Evolutionary conservation across 2,113 vertebrate species (phyloP).

Genomic region (Cebidichthys violaceus): DNA sequence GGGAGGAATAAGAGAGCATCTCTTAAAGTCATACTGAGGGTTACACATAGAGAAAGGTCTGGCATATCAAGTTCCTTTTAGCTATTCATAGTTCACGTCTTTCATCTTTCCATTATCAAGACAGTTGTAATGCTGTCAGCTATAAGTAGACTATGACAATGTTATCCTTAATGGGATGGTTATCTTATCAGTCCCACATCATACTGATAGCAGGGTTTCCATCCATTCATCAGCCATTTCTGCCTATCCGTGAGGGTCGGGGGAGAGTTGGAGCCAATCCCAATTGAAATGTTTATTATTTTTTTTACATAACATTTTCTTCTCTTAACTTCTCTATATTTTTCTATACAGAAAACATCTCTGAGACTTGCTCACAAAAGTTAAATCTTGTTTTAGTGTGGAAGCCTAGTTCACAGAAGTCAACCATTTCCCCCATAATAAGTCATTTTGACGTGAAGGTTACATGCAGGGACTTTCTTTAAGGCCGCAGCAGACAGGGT

Average conservation of each 20-base stretch:
- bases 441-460: conserved; percentile 12
- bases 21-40: conserved; percentile 3
- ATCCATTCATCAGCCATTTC: neutral
- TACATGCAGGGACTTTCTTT: neutral
- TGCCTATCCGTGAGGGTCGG: neutral
- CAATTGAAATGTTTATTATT: too few relatives aligned
- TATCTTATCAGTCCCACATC: neutral
- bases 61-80: conserved; percentile 31
- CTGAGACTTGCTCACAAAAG: neutral
- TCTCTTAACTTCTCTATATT: neutral
- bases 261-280: neutral
- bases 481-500: neutral
- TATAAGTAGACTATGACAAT: conserved; percentile 6
- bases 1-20: conserved; percentile 20
- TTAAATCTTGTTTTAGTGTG: neutral
- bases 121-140: conserved; percentile 9
- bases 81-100: conserved; percentile 31
- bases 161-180: neutral
- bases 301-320: neutral
- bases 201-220: neutral
- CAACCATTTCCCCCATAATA: neutral
- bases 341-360: neutral
- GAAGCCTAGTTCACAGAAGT: neutral
- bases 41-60: conserved; percentile 3
- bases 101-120: conserved; percentile 36